These are phyloP conservation scores for Caenorhabditis latens DNA, from an alignment of 1,140 invertebrate genomes.

Conservation along the genomic window DNA sequence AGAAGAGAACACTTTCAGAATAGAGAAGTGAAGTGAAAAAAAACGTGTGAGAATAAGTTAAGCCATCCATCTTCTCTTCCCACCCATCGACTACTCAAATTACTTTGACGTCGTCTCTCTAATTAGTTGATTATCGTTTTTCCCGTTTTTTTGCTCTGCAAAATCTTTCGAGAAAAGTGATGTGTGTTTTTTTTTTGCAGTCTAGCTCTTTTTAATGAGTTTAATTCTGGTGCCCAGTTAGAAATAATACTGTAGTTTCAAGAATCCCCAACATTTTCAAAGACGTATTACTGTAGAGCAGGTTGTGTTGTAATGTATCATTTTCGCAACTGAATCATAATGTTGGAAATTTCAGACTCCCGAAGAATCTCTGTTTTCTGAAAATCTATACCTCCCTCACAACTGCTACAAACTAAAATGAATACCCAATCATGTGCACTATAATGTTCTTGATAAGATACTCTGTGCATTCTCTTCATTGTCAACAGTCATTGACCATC, in stretches of 20 bases:
- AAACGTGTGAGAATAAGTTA: slow-evolving; percentile 52
- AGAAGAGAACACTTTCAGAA: slow-evolving; percentile 25
- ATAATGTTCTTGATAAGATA: slow-evolving; percentile 46
- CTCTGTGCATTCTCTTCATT: neutral
- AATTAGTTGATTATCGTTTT: slow-evolving; percentile 45
- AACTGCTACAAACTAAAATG: neutral
- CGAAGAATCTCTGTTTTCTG: too few species aligned
- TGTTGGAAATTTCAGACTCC: too few species aligned
- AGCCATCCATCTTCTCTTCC: neutral
- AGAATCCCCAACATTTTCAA: too few species aligned
- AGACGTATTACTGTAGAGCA: too few species aligned
- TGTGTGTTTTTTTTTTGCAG: neutral
- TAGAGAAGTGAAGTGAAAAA: neutral
- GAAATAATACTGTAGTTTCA: too few species aligned
- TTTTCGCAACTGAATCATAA: too few species aligned
- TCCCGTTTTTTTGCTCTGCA: neutral
- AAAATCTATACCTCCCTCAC: neutral
- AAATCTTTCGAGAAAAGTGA: neutral
- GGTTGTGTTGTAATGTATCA: too few species aligned
- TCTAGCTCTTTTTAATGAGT: neutral
- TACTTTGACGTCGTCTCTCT: slow-evolving; percentile 45
- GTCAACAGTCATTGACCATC: slow-evolving; percentile 20
- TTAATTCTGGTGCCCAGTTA: neutral
- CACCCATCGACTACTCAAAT: slow-evolving; percentile 31
- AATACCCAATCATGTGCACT: slow-evolving; percentile 22